These are phyloP conservation scores for Pitta sordida DNA, from an alignment of 2,113 vertebrate genomes.

Conservation along the genomic window DNA sequence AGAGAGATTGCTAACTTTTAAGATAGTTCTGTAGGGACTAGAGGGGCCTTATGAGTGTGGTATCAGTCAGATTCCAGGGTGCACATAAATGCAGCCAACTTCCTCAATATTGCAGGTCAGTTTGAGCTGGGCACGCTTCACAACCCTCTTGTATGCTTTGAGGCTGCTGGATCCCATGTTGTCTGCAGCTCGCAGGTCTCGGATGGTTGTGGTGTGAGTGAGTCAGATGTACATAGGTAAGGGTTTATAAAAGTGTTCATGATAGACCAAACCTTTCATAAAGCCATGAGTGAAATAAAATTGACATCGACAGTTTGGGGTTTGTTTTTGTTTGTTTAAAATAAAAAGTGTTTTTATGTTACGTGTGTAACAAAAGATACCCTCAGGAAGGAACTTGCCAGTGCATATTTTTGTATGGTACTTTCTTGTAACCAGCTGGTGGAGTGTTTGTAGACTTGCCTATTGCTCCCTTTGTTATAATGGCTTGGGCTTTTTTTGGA, in stretches of 20 bases:
- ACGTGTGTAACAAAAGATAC: conserved; percentile 19
- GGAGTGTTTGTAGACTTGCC: conserved; percentile 45
- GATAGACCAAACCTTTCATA: conserved; percentile 31
- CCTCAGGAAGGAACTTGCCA: conserved; percentile 57
- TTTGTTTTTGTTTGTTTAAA: conserved; percentile 27
- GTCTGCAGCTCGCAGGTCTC: background rate
- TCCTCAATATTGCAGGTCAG: background rate
- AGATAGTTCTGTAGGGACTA: background rate
- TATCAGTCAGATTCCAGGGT: background rate
- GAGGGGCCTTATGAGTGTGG: background rate
- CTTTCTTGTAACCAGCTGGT: conserved; percentile 55
- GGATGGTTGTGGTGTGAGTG: background rate
- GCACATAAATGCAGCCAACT: background rate
- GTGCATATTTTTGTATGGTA: conserved; percentile 62
- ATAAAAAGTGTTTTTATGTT: conserved; percentile 45
- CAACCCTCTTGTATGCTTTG: background rate
- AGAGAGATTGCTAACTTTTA: background rate
- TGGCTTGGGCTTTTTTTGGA: background rate
- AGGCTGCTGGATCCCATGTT: background rate
- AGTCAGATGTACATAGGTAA: background rate
- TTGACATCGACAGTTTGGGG: background rate
- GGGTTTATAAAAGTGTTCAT: background rate
- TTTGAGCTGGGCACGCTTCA: background rate
- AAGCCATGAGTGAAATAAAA: conserved; percentile 41
- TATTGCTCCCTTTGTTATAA: conserved; percentile 24